A percentile compares a stretch with the other conserved stretches of the same genome.
phyloP scores from a whole-genome alignment of 2,888 invertebrate genomes.

The Graphium colonna region DNA sequence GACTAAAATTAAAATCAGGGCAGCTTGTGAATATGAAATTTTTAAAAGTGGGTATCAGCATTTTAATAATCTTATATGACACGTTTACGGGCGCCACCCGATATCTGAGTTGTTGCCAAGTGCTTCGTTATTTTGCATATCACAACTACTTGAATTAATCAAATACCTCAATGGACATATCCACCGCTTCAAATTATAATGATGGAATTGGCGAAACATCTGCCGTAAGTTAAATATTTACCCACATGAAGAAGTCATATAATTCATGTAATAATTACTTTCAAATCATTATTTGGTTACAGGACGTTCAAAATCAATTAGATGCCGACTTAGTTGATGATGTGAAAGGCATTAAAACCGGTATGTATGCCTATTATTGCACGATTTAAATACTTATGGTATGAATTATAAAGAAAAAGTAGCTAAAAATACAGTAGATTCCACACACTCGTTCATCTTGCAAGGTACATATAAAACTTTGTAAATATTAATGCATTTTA shows the following conservation, averaged over 20 bases:
- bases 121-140: slow-evolving; percentile 12
- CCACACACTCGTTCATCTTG: too few relatives aligned
- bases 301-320: background rate
- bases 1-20: background rate
- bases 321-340: background rate
- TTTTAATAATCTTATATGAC: slow-evolving; percentile 4
- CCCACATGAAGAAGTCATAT: background rate
- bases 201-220: background rate
- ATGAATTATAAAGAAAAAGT: too few relatives aligned
- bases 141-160: slow-evolving; percentile 4
- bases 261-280: background rate
- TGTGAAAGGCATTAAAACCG: background rate
- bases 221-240: slow-evolving; percentile 4
- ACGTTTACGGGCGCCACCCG: slow-evolving; percentile 4
- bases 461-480: too few relatives aligned
- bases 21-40: background rate
- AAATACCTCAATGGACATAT: slow-evolving; percentile 6
- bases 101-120: slow-evolving; percentile 5
- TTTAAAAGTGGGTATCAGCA: slow-evolving; percentile 10
- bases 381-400: too few relatives aligned
- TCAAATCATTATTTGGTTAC: background rate
- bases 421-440: too few relatives aligned
- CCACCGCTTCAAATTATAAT: slow-evolving; percentile 2
- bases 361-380: slow-evolving; percentile 4
- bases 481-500: too few relatives aligned